Percentiles rank a stretch among this genome's conserved stretches.
These are phyloP conservation scores for Peromyscus maniculatus DNA, from an alignment of 2,113 vertebrate species.

Conservation along the genomic window DNA sequence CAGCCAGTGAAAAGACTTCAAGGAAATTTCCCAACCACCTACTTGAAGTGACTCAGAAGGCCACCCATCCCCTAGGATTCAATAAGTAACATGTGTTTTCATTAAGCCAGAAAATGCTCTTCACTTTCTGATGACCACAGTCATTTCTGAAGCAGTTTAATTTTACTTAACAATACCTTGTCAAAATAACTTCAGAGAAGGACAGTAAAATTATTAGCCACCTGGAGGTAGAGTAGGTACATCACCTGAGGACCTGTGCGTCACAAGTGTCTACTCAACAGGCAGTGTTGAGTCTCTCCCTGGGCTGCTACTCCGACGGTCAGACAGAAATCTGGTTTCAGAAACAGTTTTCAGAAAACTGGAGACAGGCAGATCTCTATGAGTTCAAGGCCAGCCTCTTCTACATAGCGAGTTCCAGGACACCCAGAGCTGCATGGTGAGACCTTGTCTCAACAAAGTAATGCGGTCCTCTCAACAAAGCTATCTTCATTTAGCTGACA, in stretches of 20 bases:
- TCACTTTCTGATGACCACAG: neutral
- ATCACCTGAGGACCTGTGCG: neutral
- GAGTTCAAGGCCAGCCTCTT: neutral
- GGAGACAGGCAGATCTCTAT: neutral
- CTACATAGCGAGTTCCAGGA: neutral
- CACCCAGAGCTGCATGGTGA: neutral
- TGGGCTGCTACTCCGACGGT: neutral
- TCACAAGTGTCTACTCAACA: neutral
- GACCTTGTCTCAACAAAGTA: neutral
- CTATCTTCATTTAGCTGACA: neutral
- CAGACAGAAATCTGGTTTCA: neutral
- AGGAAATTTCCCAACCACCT: conserved; percentile 20
- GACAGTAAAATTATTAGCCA: neutral
- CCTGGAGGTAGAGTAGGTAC: neutral
- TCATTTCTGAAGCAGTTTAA: conserved; percentile 6
- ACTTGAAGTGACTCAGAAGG: neutral
- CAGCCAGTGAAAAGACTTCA: neutral
- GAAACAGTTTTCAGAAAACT: neutral
- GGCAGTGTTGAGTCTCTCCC: neutral
- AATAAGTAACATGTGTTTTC: neutral
- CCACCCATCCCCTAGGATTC: neutral
- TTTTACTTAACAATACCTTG: neutral
- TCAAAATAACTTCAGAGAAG: conserved; percentile 2
- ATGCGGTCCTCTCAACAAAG: neutral
- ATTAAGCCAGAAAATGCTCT: neutral